A percentile compares a stretch with the other conserved stretches of the same genome.
Evolutionary conservation across 2,113 vertebrate species (phyloP).

Genomic region (Formicarius rufipectus): DNA sequence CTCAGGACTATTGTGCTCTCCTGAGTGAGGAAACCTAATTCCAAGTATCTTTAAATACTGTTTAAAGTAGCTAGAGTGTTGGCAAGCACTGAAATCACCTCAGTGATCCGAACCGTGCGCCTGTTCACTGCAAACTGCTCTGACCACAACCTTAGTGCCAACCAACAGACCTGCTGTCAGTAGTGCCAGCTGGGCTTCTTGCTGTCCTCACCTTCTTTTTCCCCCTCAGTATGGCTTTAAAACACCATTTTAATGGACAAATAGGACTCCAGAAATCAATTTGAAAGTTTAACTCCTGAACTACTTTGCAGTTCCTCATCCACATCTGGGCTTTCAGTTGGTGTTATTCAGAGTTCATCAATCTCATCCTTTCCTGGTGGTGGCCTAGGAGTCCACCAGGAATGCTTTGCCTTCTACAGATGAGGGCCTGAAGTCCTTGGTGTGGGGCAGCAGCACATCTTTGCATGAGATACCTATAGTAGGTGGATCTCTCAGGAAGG

Average conservation of each 20-base stretch:
- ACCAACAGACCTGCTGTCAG: background rate
- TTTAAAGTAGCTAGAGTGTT: background rate
- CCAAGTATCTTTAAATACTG: background rate
- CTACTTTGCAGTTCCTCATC: background rate
- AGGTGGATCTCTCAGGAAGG: background rate
- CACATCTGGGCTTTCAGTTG: background rate
- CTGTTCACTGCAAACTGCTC: background rate
- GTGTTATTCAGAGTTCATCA: background rate
- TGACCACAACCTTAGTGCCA: background rate
- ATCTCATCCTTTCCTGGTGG: background rate
- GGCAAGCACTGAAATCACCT: background rate
- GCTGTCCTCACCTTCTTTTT: background rate
- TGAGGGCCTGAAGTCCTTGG: background rate
- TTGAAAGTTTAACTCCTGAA: background rate
- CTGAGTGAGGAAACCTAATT: background rate
- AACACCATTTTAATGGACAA: background rate
- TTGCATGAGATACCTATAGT: accelerated
- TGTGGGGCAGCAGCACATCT: background rate
- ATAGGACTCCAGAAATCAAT: background rate
- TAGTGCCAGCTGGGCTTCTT: background rate
- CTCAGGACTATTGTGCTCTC: too few relatives aligned
- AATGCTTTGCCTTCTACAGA: background rate
- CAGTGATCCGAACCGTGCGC: background rate
- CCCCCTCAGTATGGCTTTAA: background rate
- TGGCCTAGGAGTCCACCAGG: background rate